Evolutionary conservation across 2,888 invertebrate genomes (phyloP).

Genomic region (Oligia strigilis): DNA sequence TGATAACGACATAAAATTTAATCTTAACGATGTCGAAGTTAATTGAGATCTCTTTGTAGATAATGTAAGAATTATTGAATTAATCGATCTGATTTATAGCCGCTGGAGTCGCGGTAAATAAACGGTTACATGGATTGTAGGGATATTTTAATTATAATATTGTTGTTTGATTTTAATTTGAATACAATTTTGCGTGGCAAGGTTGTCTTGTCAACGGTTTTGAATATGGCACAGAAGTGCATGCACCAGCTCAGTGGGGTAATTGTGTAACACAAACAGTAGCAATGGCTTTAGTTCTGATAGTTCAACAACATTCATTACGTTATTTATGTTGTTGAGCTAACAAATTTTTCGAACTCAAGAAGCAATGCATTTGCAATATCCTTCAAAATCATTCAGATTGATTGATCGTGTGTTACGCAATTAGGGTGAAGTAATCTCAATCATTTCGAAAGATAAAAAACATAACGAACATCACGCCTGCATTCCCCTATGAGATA

Average conservation of each 20-base stretch:
- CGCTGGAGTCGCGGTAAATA: slow-evolving; percentile 28
- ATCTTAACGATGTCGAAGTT: slow-evolving; percentile 62
- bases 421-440: no score
- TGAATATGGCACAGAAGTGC: background rate
- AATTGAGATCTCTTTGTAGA: slow-evolving; percentile 71
- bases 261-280: no score
- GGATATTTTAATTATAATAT: slow-evolving; percentile 48
- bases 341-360: no score
- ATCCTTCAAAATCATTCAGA: no score
- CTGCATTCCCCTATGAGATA: no score
- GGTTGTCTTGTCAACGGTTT: background rate
- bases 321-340: no score
- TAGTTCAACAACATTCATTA: no score
- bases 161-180: slow-evolving; percentile 23
- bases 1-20: slow-evolving; percentile 62
- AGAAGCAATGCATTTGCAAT: no score
- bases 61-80: slow-evolving; percentile 69
- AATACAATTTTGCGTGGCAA: background rate
- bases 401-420: no score
- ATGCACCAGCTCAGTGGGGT: background rate
- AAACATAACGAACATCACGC: no score
- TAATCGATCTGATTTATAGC: slow-evolving; percentile 60
- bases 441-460: no score
- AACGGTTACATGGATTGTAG: slow-evolving; percentile 18
- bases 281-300: no score